These are phyloP conservation scores for Champsocephalus gunnari DNA, from an alignment of 2,797 vertebrate species.

Conservation along the genomic window DNA sequence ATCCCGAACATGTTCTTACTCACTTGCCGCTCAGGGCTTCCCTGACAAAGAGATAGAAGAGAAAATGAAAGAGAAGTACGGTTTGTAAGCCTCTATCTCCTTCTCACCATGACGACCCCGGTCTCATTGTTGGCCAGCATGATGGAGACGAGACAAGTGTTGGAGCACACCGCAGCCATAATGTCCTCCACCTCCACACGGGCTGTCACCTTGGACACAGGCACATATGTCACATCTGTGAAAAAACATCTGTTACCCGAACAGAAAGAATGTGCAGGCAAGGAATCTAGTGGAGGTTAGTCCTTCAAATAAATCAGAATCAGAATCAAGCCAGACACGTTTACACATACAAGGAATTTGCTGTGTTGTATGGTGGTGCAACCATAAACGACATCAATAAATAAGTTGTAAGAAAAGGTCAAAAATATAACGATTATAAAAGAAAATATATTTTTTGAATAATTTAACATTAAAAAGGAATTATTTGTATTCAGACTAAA, in stretches of 20 bases:
- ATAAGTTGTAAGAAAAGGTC: no score
- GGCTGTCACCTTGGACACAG: conserved; percentile 87
- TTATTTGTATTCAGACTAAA: no score
- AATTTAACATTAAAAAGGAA: no score
- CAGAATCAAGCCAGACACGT: no score
- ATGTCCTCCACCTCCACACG: conserved; percentile 89
- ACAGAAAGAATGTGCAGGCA: neutral
- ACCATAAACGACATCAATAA: no score
- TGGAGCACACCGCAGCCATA: conserved; percentile 86
- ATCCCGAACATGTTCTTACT: no score
- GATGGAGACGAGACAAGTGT: conserved; percentile 93
- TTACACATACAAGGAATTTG: no score
- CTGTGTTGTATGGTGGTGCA: no score
- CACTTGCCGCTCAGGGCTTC: no score
- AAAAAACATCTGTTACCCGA: conserved; percentile 28
- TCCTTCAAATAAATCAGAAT: neutral
- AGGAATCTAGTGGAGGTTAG: neutral
- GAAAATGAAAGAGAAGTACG: neutral
- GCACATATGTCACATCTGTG: conserved; percentile 91
- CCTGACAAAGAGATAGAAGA: neutral
- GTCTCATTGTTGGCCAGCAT: conserved; percentile 99
- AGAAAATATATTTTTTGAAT: no score
- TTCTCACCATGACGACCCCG: conserved; percentile 93
- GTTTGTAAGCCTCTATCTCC: neutral
- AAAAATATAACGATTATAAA: no score